Base-by-base conservation (phyloP, 2,888 invertebrate genomes). In the Hyles lineata region DNA sequence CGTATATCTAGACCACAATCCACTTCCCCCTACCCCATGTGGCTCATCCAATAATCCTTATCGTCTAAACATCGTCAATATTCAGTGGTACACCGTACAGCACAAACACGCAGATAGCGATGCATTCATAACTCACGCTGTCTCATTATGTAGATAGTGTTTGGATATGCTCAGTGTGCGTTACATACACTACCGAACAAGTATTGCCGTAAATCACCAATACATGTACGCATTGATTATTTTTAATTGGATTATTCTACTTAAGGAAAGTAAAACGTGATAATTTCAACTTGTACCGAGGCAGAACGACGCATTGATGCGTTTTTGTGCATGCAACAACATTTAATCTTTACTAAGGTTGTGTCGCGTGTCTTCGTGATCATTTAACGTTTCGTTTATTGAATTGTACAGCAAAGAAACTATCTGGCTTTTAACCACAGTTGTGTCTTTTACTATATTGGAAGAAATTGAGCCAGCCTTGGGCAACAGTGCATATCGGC, bases 91-190 rank as follows among this genome's bases (percentile, higher is more conserved):
- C 50, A 50, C 23, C 21, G 43, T 21, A 67, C 43, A 43, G 43
- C 50, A 67, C 67, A 67, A 67, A 67, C 67, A 67, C 43, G 67
- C 50, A 23, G 67, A 67, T 67, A 67, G 43, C 67, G 17, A n/a
- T 63, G 43, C 67, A 67, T 50, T 50, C 50, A 67, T 67, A 67
- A 67, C 67, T 67, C 50, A 67, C 50, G 43, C 50, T 67, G 50
- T 23, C 67, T 67, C 67, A 67, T 67, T 67, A 67, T 67, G 67
- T 67, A 67, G 50, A 67, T 67, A 67, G 67, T 67, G 67, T 67
- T 43, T 67, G 50, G 15, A 25, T 67, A 50, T 67, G 50, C 67
- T 43, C 23, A 21, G 35, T 62, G 61, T 62, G 67, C 67, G 67
- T 67, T 50, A 67, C 43, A 67, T 67, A 50, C 23, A 23, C 67